Evolutionary conservation across 2,888 invertebrate genomes (phyloP), one percentile per base, ranked within the genome.

Genomic region (Leucozona laternaria): DNA sequence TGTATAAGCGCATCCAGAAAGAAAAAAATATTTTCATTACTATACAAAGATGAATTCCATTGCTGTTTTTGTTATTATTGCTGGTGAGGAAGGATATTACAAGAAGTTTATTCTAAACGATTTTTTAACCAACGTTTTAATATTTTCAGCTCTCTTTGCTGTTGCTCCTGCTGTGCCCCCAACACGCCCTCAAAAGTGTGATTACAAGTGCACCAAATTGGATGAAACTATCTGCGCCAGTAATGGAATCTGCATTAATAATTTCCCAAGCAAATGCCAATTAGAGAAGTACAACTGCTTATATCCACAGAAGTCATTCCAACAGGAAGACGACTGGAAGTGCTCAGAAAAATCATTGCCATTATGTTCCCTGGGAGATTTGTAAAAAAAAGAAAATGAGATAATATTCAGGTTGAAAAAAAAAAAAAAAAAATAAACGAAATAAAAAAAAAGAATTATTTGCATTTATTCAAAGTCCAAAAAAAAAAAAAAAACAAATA

Each of bases 221-320:
- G 45, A 45, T 34, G 78, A 37, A 11, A 53, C 60, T 20, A 40
- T 60, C 2, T 78, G 78, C n/a, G 71, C 70, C 34, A 78, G 34
- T 13, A 78, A 45, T 45, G 45, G 45, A 45, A 17, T 17, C 10
- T 45, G 45, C 17, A 45, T 45, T 45, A 45, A 17, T 6, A 45
- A 17, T 10, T 45, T 45, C 45, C 8, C 17, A 10, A 45, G 45
- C 45, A 45, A 45, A 45, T 45, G 45, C 4, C 17, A 45, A 17
- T 17, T 45, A 4, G 45, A 45, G 17, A 45, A 45, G 4, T 17
- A 45, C 10, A 45, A 45, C 17, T 45, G 45, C 45, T 17, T 45
- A 48, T 48, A 53, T 20, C 72, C 71, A n/a, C 62, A 66, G 28
- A 78, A 82, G 45, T n/a, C 72, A 5, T 82, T 82, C 66, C 17